Evolutionary conservation across 2,888 invertebrate genomes (phyloP).

Genomic region (Amphipyra berbera): DNA sequence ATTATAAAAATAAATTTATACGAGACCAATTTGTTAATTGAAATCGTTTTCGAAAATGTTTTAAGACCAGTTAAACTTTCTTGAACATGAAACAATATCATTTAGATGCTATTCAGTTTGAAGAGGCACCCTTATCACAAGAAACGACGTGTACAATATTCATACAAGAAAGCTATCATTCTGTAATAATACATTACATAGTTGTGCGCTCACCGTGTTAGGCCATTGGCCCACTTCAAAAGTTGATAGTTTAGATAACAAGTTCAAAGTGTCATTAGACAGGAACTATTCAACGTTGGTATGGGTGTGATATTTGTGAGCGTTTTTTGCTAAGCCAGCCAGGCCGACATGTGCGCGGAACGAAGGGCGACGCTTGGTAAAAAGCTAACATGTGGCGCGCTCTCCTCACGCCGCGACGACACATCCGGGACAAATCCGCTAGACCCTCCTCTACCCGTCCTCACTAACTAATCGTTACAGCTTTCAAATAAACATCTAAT

Average conservation of each 20-base stretch:
- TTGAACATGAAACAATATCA: conserved; percentile 9
- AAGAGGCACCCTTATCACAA: conserved; percentile 23
- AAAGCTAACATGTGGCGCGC: conserved; percentile 74
- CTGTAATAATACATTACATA: conserved; percentile 35
- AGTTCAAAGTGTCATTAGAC: conserved; percentile 62
- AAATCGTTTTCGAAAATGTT: conserved; percentile 16
- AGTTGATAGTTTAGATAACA: conserved; percentile 59
- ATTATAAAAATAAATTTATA: conserved; percentile 10
- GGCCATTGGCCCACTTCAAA: conserved; percentile 53
- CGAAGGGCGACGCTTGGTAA: conserved; percentile 67
- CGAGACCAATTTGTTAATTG: conserved; percentile 28
- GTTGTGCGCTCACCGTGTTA: conserved; percentile 30
- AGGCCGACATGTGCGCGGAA: conserved; percentile 68
- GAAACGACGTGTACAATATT: background rate
- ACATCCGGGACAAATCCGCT: conserved; percentile 71
- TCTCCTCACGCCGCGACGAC: conserved; percentile 57
- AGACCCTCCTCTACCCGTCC: conserved; percentile 40
- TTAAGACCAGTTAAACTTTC: background rate
- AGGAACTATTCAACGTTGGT: conserved; percentile 44
- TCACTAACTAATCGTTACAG: conserved; percentile 34
- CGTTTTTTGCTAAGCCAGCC: conserved; percentile 54
- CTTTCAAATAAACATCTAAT: conserved; percentile 46
- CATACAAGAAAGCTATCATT: conserved; percentile 32
- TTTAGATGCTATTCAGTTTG: conserved; percentile 13
- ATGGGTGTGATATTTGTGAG: conserved; percentile 62